These are phyloP conservation scores for Girardinus metallicus DNA, from an alignment of 2,797 vertebrate species.

Conservation along the genomic window DNA sequence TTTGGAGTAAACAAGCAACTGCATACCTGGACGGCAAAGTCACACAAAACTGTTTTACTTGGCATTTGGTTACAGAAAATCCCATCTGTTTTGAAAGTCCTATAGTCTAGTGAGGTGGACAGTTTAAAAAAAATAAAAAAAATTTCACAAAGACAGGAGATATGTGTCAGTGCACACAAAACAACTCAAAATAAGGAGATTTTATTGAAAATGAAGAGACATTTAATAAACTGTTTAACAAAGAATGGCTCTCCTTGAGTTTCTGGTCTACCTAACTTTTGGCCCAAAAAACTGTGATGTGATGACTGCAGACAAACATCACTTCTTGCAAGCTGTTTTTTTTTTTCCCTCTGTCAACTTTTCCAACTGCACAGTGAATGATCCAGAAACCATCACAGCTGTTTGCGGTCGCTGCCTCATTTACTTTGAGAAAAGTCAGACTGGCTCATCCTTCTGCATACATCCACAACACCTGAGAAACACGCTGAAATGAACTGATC, in stretches of 20 bases:
- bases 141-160: slow-evolving; percentile 25
- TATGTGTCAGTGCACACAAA: slow-evolving; percentile 26
- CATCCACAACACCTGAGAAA: neutral
- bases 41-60: slow-evolving; percentile 41
- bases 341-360: slow-evolving; percentile 41
- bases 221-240: slow-evolving; percentile 66
- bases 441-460: neutral
- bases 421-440: slow-evolving; percentile 16
- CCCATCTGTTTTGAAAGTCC: slow-evolving; percentile 17
- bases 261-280: slow-evolving; percentile 17
- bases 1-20: slow-evolving; percentile 38
- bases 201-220: slow-evolving; percentile 49
- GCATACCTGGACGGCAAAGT: slow-evolving; percentile 67
- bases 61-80: slow-evolving; percentile 37
- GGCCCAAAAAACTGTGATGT: slow-evolving; percentile 42
- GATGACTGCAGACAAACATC: slow-evolving; percentile 56
- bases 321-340: slow-evolving; percentile 33
- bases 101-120: neutral
- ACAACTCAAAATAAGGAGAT: slow-evolving; percentile 41
- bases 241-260: slow-evolving; percentile 29
- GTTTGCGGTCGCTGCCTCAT: slow-evolving; percentile 57
- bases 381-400: slow-evolving; percentile 63
- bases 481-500: neutral
- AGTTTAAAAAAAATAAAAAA: slow-evolving; percentile 16
- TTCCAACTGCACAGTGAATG: slow-evolving; percentile 40